phyloP scores from a whole-genome alignment of 1,140 invertebrate species.

The Cydia splendana region DNA sequence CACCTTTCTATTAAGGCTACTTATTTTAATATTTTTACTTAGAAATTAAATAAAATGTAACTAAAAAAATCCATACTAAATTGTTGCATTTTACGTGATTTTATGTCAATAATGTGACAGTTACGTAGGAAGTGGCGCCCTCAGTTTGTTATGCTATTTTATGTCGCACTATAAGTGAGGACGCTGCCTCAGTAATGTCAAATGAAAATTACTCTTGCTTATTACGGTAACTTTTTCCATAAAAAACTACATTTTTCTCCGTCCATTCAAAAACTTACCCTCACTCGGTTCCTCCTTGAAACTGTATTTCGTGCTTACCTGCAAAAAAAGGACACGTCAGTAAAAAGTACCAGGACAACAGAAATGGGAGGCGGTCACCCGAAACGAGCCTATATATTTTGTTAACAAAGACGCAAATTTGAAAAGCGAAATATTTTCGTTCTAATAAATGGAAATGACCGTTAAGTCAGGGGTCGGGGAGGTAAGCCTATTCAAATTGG shows the following conservation, averaged over 20 bases:
- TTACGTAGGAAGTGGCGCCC: too few species aligned
- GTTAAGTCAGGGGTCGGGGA: constrained; percentile 19
- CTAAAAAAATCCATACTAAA: too few species aligned
- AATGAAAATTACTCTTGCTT: not conserved
- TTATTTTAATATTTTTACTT: too few species aligned
- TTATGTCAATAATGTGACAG: too few species aligned
- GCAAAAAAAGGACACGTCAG: constrained; percentile 44
- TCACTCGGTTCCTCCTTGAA: constrained; percentile 39
- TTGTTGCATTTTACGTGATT: too few species aligned
- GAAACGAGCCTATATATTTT: constrained; percentile 45
- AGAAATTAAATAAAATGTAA: too few species aligned
- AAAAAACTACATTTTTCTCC: not conserved
- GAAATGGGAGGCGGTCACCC: constrained; percentile 47
- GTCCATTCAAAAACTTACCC: constrained; percentile 37
- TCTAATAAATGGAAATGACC: constrained; percentile 25
- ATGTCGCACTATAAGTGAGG: too few species aligned
- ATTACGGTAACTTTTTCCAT: not conserved
- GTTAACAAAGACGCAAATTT: constrained; percentile 42
- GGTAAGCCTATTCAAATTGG: constrained; percentile 6
- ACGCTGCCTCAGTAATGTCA: not conserved
- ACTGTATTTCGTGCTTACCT: constrained; percentile 50
- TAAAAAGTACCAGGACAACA: constrained; percentile 45
- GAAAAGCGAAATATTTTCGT: constrained; percentile 32
- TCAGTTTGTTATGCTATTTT: too few species aligned
- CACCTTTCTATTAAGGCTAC: too few species aligned